Evolutionary conservation across 1,140 invertebrate species (phyloP), one percentile per base, ranked within the genome.

Genomic region (Melanaphis sacchari): DNA sequence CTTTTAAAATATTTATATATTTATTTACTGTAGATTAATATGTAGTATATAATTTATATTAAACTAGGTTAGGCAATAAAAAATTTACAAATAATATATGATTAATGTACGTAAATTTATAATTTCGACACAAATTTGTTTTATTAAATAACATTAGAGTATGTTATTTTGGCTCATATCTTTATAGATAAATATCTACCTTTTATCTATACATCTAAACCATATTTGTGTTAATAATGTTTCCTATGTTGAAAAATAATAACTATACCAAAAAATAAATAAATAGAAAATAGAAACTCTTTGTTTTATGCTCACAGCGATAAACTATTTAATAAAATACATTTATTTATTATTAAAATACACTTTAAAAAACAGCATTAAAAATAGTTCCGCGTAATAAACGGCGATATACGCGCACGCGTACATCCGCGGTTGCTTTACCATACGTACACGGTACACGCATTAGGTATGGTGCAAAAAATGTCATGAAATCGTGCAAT

Each of bases 401-500:
- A 36, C n/a, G n/a, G 41, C 82, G 82, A 24, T 2, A 24, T 21
- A 38, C 24, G 22, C 38, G 36, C 11, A 3, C 40, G 26, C 38
- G 22, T 22, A 18, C 15, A 38, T 21, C n/a, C 21, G 36, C 36
- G 5, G 36, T 11, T 24, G 26, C 4, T 85, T 31, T 43, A 24
- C 40, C 11, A 43, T 85, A 85, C 4, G 24, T 38, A 41, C 18
- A 18, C 11, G 7, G 40, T 6, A 31, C 31, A 46, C 11, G 26
- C 11, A 21, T 87, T 8, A n/a, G n/a, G 24, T 88, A 38, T 21
- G 24, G n/a, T 38, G 87, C 43, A 7, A 43, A 87, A 87, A 87
- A 87, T 46, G 46, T 38, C n/a, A 21, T 52, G 49, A 89, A 89
- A 89, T 89, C 87, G 87, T 89, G 87, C 87, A 49, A 52, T 89